phyloP scores from a whole-genome alignment of 2,888 invertebrate species.

The Eristalinus aeneus region DNA sequence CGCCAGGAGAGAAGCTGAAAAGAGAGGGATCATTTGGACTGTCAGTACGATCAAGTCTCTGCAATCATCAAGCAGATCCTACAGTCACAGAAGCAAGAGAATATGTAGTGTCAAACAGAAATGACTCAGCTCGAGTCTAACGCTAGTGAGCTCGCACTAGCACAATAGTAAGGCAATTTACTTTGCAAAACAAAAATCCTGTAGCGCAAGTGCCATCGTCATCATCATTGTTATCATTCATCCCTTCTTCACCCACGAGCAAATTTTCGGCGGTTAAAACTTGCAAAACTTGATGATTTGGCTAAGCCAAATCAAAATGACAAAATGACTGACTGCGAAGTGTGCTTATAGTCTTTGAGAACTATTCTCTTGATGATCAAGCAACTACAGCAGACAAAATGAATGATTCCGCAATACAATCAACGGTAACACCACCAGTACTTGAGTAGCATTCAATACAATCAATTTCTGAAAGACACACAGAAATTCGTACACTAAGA shows the following conservation, averaged over 20 bases:
- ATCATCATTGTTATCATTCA: background rate
- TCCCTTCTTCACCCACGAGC: background rate
- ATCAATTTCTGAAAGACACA: background rate
- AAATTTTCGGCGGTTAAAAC: background rate
- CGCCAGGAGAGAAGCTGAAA: too few relatives aligned
- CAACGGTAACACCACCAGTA: too few relatives aligned
- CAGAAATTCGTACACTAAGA: background rate
- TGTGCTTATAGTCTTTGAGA: conserved; percentile 2
- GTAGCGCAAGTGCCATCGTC: background rate
- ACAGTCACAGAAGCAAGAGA: background rate
- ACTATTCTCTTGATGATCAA: too few relatives aligned
- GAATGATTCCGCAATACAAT: background rate
- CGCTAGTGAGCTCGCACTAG: background rate
- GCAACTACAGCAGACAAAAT: conserved; percentile 11
- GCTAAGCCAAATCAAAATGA: conserved; percentile 4
- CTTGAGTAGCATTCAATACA: conserved; percentile 4
- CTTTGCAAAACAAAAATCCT: background rate
- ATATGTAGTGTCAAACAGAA: background rate
- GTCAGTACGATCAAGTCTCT: too few relatives aligned
- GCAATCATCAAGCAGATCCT: too few relatives aligned
- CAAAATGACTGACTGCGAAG: background rate
- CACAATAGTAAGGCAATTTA: conserved; percentile 1
- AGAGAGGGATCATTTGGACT: too few relatives aligned
- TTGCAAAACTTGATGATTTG: background rate
- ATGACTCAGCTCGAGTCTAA: background rate